Evolutionary conservation across 2,113 vertebrate species (phyloP).

Genomic region (Siniperca chuatsi): DNA sequence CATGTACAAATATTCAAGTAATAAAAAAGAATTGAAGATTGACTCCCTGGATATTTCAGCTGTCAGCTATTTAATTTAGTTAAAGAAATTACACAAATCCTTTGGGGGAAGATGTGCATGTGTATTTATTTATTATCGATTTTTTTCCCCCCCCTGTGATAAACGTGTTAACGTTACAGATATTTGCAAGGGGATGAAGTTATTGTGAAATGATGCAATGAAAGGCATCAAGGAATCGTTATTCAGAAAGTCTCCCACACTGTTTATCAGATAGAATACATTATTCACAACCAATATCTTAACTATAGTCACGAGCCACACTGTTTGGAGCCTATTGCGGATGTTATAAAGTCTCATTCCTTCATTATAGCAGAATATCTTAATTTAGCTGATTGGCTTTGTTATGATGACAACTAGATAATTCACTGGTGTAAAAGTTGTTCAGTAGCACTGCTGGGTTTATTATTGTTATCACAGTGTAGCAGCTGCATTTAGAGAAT

Average conservation of each 20-base stretch:
- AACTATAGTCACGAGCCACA: slow-evolving; percentile 60
- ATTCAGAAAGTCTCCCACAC: slow-evolving; percentile 63
- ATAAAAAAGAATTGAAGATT: slow-evolving; percentile 92
- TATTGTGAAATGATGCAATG: slow-evolving; percentile 78
- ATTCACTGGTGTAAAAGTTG: slow-evolving; percentile 28
- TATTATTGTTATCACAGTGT: slow-evolving; percentile 42
- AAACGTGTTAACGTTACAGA: slow-evolving; percentile 90
- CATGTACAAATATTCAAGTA: slow-evolving; percentile 82
- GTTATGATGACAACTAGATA: slow-evolving; percentile 57
- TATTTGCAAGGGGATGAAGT: slow-evolving; percentile 90
- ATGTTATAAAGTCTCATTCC: slow-evolving; percentile 57
- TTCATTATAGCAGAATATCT: slow-evolving; percentile 63
- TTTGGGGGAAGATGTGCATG: slow-evolving; percentile 87
- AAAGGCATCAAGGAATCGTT: slow-evolving; percentile 73
- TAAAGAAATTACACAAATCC: slow-evolving; percentile 92
- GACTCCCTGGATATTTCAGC: slow-evolving; percentile 88
- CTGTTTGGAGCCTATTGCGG: slow-evolving; percentile 63
- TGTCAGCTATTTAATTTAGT: slow-evolving; percentile 93
- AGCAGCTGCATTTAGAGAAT: slow-evolving; percentile 38
- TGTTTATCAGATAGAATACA: slow-evolving; percentile 76
- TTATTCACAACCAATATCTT: slow-evolving; percentile 77
- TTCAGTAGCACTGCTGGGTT: slow-evolving; percentile 19
- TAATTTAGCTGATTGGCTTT: slow-evolving; percentile 72
- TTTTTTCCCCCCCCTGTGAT: slow-evolving; percentile 74
- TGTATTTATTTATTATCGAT: slow-evolving; percentile 98